phyloP scores from a whole-genome alignment of 2,113 vertebrate genomes.

The Sialia sialis region DNA sequence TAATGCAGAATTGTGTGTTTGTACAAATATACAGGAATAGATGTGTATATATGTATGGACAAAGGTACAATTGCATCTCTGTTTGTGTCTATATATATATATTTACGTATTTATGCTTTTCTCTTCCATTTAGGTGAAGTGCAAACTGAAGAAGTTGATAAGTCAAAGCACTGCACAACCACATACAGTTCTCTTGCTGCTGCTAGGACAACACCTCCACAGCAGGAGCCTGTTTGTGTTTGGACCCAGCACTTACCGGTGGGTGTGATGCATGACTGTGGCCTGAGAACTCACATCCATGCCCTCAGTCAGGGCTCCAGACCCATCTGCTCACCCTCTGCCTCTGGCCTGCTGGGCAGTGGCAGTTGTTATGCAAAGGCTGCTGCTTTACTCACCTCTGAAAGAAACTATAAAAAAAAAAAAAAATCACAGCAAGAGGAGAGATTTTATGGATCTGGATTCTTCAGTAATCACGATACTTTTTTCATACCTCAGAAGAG shows the following conservation, averaged over 20 bases:
- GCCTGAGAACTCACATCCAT: neutral
- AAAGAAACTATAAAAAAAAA: neutral
- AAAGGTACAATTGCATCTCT: neutral
- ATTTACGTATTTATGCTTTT: neutral
- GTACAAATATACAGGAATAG: neutral
- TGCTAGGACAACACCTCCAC: neutral
- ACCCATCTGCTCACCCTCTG: neutral
- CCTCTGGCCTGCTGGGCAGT: accelerated
- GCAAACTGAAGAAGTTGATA: neutral
- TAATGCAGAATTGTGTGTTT: neutral
- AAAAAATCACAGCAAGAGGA: neutral
- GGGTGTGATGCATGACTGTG: accelerated
- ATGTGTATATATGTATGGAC: neutral
- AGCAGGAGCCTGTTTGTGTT: neutral
- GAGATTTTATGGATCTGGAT: neutral
- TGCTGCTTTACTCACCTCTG: neutral
- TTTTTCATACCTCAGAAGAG: neutral
- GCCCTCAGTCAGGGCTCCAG: accelerated
- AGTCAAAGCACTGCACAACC: neutral
- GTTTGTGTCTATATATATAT: no score
- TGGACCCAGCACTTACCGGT: neutral
- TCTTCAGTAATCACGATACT: neutral
- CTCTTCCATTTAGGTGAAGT: neutral
- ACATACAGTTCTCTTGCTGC: neutral
- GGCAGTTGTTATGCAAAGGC: accelerated